These are phyloP conservation scores for Sebastes wilsoni DNA, from an alignment of 2,797 vertebrate species.

Conservation along the genomic window DNA sequence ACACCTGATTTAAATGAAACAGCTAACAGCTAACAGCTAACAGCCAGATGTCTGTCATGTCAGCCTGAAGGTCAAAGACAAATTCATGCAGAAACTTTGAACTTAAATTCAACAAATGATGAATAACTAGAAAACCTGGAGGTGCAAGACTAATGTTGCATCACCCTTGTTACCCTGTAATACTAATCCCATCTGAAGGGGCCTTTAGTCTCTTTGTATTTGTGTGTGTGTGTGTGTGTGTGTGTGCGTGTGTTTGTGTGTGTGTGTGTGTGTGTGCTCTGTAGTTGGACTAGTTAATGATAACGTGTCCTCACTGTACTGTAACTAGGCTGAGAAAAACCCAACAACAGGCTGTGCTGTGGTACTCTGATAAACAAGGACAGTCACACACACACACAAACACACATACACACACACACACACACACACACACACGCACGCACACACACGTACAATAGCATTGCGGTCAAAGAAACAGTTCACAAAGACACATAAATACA, in stretches of 20 bases:
- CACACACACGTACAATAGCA: neutral
- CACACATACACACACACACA: neutral
- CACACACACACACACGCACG: neutral
- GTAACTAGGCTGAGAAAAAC: slow-evolving; percentile 56
- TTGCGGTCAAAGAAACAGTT: neutral
- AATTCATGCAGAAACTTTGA: neutral
- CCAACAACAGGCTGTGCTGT: slow-evolving; percentile 35
- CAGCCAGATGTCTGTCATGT: neutral
- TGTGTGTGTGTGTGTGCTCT: slow-evolving; percentile 1
- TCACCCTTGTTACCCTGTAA: slow-evolving; percentile 4
- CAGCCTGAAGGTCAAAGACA: neutral
- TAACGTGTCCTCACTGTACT: slow-evolving; percentile 39
- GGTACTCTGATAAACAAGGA: slow-evolving; percentile 45
- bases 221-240: slow-evolving; percentile 14
- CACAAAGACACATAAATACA: neutral
- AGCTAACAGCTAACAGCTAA: neutral
- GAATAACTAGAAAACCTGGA: neutral
- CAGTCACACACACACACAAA: neutral
- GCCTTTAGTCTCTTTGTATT: neutral
- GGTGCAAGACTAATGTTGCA: neutral
- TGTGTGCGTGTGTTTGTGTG: neutral
- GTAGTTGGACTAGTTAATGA: slow-evolving; percentile 44
- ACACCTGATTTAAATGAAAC: neutral
- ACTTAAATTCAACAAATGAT: neutral
- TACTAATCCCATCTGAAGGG: slow-evolving; percentile 30